Conservation (phyloP, 2,888 invertebrate species). For the Penaeus monodon region DNA sequence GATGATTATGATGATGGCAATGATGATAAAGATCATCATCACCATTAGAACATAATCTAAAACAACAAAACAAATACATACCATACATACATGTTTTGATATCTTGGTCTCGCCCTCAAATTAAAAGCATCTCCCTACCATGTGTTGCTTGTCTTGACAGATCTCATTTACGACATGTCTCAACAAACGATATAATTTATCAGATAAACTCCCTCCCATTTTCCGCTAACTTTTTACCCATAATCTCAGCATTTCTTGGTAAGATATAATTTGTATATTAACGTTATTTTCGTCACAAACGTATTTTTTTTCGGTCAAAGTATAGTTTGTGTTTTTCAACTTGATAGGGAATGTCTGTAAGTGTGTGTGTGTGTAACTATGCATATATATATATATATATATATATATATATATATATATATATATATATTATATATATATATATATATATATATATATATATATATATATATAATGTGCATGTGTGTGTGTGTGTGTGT, state of each 20-base stretch:
- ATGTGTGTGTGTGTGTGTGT: too few species aligned
- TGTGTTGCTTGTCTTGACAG: too few species aligned
- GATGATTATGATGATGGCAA: too few species aligned
- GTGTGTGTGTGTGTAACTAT: neutral
- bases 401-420: neutral
- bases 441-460: neutral
- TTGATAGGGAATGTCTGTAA: neutral
- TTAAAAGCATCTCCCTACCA: neutral
- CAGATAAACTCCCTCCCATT: neutral
- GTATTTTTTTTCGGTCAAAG: too few species aligned
- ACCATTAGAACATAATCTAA: too few species aligned
- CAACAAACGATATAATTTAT: neutral
- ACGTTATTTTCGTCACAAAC: too few species aligned
- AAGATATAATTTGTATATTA: too few species aligned
- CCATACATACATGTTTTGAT: neutral
- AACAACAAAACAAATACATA: too few species aligned
- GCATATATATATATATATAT: neutral
- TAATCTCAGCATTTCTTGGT: too few species aligned
- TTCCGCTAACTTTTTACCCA: neutral
- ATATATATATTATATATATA: conserved; percentile 2
- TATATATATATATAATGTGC: neutral
- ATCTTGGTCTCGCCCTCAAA: neutral
- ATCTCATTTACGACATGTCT: too few species aligned
- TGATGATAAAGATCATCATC: too few species aligned
- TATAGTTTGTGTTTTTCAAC: too few species aligned